Percentiles rank a stretch among this genome's conserved stretches.
Conservation (phyloP, 2,113 vertebrate genomes). For the Edolisoma coerulescens region DNA sequence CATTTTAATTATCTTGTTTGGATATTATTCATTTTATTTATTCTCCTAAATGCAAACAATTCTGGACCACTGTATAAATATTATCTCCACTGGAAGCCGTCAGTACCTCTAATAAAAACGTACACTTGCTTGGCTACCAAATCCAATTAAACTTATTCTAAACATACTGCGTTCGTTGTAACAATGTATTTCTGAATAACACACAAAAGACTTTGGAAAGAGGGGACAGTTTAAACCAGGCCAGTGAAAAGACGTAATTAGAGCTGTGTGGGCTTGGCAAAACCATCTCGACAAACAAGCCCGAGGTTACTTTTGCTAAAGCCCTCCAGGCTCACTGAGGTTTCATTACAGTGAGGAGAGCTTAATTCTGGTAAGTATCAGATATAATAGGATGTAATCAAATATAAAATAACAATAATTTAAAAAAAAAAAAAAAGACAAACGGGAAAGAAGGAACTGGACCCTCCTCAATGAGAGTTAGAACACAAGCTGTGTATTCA, state of each 20-base stretch:
- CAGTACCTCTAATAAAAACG: conserved; percentile 63
- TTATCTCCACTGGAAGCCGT: conserved; percentile 70
- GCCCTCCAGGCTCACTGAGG: conserved; percentile 43
- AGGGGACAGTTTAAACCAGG: conserved; percentile 41
- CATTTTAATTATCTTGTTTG: conserved; percentile 76
- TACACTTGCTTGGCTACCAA: conserved; percentile 62
- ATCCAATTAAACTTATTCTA: conserved; percentile 65
- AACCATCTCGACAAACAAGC: conserved; percentile 40
- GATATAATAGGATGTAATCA: conserved; percentile 17
- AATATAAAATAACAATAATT: conserved; percentile 1
- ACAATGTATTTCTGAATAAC: conserved; percentile 49
- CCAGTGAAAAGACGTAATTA: conserved; percentile 70
- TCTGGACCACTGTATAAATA: conserved; percentile 64
- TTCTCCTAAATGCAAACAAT: conserved; percentile 69
- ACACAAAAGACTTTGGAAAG: conserved; percentile 65
- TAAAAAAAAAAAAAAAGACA: background rate
- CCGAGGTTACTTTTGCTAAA: conserved; percentile 53
- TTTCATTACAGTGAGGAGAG: conserved; percentile 32
- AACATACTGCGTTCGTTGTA: conserved; percentile 64
- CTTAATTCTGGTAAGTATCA: conserved; percentile 41
- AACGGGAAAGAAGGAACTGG: background rate
- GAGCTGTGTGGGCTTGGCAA: conserved; percentile 69
- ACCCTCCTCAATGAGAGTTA: background rate
- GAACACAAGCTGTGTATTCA: background rate
- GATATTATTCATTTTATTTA: conserved; percentile 75